Percentiles rank a stretch among this genome's conserved stretches.
These are phyloP conservation scores for Aphis craccivora DNA, from an alignment of 1,140 invertebrate genomes.

Conservation along the genomic window DNA sequence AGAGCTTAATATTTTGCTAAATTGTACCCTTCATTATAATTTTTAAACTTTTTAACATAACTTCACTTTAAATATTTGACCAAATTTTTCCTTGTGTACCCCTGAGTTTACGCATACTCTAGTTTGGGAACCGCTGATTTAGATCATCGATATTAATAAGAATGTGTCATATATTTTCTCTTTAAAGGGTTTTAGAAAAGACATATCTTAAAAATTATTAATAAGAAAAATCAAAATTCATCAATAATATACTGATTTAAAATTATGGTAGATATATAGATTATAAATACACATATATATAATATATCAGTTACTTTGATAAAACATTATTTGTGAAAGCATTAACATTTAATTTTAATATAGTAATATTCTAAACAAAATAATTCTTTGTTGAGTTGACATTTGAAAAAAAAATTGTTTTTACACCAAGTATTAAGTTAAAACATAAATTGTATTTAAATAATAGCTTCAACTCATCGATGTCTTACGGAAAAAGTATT, in stretches of 20 bases:
- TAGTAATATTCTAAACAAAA: neutral
- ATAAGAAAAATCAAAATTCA: too few species aligned
- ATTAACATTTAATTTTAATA: neutral
- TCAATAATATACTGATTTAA: neutral
- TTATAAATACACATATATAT: too few species aligned
- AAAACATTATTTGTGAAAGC: neutral
- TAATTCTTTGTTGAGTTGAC: neutral
- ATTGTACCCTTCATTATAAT: too few species aligned
- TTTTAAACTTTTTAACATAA: too few species aligned
- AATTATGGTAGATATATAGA: neutral
- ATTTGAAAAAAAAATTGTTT: neutral
- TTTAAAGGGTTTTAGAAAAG: neutral
- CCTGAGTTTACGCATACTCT: too few species aligned
- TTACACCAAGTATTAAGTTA: neutral
- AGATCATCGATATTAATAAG: neutral
- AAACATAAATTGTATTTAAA: neutral
- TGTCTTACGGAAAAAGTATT: neutral
- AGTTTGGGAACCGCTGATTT: too few species aligned
- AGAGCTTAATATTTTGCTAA: too few species aligned
- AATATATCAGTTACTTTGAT: neutral
- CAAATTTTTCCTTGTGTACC: too few species aligned
- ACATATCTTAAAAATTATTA: neutral
- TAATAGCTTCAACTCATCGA: neutral
- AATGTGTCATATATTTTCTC: neutral
- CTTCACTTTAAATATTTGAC: too few species aligned